Conservation (phyloP, 2,113 vertebrate species). For the Pantherophis guttatus region DNA sequence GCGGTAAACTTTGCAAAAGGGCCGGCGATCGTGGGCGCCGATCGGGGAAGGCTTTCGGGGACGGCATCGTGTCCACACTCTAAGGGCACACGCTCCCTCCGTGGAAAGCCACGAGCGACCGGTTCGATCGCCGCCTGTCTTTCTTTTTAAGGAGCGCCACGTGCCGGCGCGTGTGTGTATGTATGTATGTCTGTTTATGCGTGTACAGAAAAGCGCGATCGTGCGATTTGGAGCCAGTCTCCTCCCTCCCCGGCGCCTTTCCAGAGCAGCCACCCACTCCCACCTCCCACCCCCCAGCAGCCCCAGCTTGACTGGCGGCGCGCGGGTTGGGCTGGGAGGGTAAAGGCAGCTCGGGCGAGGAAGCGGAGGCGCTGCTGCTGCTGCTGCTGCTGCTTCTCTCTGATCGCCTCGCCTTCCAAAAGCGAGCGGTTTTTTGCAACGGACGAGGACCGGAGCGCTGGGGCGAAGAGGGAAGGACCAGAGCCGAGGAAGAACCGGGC, state of each 20-base stretch:
- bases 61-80: too few species aligned
- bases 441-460: not conserved
- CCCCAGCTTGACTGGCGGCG: not conserved
- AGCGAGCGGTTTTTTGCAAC: not conserved
- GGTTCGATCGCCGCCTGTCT: not conserved
- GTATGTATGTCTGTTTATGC: not conserved
- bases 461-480: not conserved
- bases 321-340: not conserved
- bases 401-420: not conserved
- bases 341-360: not conserved
- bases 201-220: not conserved
- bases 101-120: not conserved
- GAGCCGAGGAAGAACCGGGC: constrained; percentile 14
- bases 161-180: not conserved
- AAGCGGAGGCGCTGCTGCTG: too few species aligned
- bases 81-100: not conserved
- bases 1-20: not conserved
- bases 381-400: not conserved
- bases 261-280: constrained; percentile 2
- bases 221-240: not conserved
- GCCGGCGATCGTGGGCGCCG: not conserved
- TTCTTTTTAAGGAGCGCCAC: not conserved
- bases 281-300: not conserved
- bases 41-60: not conserved
- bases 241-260: not conserved